Base-by-base conservation (phyloP, 2,113 vertebrate species). In the Eulemur macaco region DNA sequence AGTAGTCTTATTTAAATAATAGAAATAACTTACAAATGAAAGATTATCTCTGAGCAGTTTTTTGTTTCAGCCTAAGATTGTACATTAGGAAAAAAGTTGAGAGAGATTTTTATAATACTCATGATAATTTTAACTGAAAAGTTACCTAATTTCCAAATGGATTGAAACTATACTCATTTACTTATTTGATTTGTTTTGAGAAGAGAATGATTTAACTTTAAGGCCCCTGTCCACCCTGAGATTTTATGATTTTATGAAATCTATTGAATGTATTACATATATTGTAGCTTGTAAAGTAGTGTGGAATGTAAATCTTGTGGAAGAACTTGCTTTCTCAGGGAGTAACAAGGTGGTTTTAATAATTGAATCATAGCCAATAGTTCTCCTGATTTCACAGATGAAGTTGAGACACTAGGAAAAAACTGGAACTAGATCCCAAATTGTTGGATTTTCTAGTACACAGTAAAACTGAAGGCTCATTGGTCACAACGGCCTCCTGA, bases 1-100 rank as follows among this genome's bases (percentile, higher is more conserved):
- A 14, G 18, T 60, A 73, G 54, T 97, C 37, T 47, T 95, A 81
- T 68, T 94, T 10, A 92, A 60, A 92, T 76, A 76, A 68, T 86
- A 82, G 18, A 77, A 66, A 52, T 93, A 88, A 78, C 25, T 85
- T 91, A 94, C 95, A 58, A 58, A 18, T 66, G 18, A 29, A 89
- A 82, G 20, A 84, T 80, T 87, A 47, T 85, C 14, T 76, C 27
- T 66, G 18, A 63, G 13, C 64, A n/a, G 39, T 17, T 45, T 89
- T 73, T 77, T 91, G 21, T 78, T 71, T 80, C n/a, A 78, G 14
- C 20, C 11, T 92, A 60, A 81, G 23, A 74, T 69, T 86, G 4
- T 60, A 47, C 3, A 39, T 91, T 89, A 92, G 60, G 27, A 83
- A 83, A 77, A 34, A 73, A 78, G 12, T 74, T 73, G 17, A 42